Conservation (phyloP, 2,113 vertebrate genomes). For the Megaptera novaeangliae region DNA sequence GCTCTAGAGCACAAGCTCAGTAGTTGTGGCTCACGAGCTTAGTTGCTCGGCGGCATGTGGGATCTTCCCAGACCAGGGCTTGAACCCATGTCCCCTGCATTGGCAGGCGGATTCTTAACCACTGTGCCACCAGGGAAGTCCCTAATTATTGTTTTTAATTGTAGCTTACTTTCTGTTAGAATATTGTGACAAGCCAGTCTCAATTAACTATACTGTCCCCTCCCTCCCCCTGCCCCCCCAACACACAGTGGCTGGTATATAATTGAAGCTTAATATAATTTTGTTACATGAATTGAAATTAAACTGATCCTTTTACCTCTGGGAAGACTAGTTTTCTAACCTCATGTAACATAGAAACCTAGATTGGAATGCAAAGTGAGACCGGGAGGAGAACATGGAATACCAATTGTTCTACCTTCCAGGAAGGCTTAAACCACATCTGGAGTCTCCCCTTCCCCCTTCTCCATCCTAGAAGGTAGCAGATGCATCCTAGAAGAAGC, state of each 20-base stretch:
- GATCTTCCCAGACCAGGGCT: too few species aligned
- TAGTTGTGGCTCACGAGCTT: too few species aligned
- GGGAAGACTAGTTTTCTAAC: constrained; percentile 25
- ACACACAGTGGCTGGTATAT: neutral
- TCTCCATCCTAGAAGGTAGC: constrained; percentile 4
- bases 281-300: neutral
- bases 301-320: neutral
- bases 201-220: neutral
- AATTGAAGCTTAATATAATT: constrained; percentile 34
- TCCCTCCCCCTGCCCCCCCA: neutral
- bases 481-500: neutral
- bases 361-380: neutral
- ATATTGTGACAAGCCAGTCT: neutral
- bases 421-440: neutral
- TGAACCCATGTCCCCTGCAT: too few species aligned
- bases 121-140: too few species aligned
- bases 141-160: neutral
- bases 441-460: neutral
- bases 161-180: neutral
- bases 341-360: neutral
- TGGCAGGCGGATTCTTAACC: too few species aligned
- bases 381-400: neutral
- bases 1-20: too few species aligned
- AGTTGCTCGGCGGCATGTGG: too few species aligned
- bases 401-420: neutral